phyloP scores from a whole-genome alignment of 2,888 invertebrate species.

The Andrena dorsata region DNA sequence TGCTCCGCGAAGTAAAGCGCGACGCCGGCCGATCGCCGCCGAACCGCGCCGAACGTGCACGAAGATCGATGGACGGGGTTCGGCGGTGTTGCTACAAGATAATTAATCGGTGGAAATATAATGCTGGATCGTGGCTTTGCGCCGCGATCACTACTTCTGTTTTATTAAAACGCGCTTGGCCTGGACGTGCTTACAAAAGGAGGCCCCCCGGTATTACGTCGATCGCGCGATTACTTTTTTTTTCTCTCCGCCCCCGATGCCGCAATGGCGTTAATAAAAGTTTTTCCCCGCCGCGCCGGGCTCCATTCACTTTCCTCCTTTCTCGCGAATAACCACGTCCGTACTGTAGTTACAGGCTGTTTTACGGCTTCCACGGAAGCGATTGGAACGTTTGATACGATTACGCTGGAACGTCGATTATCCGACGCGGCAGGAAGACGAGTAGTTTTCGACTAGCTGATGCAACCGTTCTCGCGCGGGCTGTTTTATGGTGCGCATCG shows the following conservation, averaged over 20 bases:
- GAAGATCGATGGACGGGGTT: constrained; percentile 65
- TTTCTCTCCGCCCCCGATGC: neutral
- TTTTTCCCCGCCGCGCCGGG: constrained; percentile 5
- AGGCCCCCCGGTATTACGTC: neutral
- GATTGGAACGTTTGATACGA: constrained; percentile 2
- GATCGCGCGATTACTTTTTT: constrained; percentile 25
- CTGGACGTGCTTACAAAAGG: constrained; percentile 27
- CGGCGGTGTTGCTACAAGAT: constrained; percentile 67
- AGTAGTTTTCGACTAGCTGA: neutral
- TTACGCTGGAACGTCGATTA: neutral
- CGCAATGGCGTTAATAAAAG: constrained; percentile 27
- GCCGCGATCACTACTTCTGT: constrained; percentile 27
- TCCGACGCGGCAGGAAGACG: neutral
- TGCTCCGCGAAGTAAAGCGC: constrained; percentile 61
- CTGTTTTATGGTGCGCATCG: no score
- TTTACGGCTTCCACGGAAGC: constrained; percentile 13
- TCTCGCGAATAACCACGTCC: neutral
- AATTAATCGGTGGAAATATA: constrained; percentile 73
- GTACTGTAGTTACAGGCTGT: constrained; percentile 1
- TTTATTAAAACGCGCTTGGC: constrained; percentile 47
- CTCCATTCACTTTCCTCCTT: constrained; percentile 17
- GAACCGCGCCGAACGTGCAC: constrained; percentile 73
- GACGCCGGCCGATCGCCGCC: constrained; percentile 59
- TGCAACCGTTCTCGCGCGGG: no score
- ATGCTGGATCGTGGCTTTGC: constrained; percentile 64